These are phyloP conservation scores for Drosophila triauraria DNA, from an alignment of 1,140 invertebrate species.

Conservation along the genomic window DNA sequence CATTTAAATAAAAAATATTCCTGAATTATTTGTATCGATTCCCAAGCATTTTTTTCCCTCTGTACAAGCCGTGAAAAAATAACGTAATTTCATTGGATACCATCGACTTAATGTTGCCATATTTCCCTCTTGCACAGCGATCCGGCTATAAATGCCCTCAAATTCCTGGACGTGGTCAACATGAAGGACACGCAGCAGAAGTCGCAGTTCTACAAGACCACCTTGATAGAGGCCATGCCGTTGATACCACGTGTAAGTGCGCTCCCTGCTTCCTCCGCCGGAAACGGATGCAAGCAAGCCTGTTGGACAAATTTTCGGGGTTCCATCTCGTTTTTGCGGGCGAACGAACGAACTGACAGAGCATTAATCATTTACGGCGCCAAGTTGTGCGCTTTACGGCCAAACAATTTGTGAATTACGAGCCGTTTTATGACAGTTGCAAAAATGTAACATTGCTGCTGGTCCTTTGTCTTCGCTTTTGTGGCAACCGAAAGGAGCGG, in stretches of 20 bases:
- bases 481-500: slow-evolving; percentile 8
- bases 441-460: slow-evolving; percentile 42
- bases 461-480: slow-evolving; percentile 25
- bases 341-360: slow-evolving; percentile 35
- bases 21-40: neutral
- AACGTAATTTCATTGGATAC: slow-evolving; percentile 31
- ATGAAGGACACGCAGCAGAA: slow-evolving; percentile 96
- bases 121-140: slow-evolving; percentile 89
- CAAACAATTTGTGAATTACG: slow-evolving; percentile 78
- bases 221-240: slow-evolving; percentile 93
- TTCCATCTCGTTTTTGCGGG: slow-evolving; percentile 28
- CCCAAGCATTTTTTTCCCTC: neutral
- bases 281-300: slow-evolving; percentile 57
- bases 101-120: slow-evolving; percentile 54
- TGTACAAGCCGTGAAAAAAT: neutral
- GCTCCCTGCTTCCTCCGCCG: slow-evolving; percentile 9
- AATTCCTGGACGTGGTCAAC: slow-evolving; percentile 96
- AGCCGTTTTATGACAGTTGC: slow-evolving; percentile 68
- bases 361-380: slow-evolving; percentile 71
- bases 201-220: slow-evolving; percentile 94
- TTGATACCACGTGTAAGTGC: slow-evolving; percentile 94
- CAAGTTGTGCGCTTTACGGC: slow-evolving; percentile 65
- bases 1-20: too few species aligned
- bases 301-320: slow-evolving; percentile 18
- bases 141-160: slow-evolving; percentile 94